Base-by-base conservation (phyloP, 2,888 invertebrate genomes). In the Coecobrya sp. region DNA sequence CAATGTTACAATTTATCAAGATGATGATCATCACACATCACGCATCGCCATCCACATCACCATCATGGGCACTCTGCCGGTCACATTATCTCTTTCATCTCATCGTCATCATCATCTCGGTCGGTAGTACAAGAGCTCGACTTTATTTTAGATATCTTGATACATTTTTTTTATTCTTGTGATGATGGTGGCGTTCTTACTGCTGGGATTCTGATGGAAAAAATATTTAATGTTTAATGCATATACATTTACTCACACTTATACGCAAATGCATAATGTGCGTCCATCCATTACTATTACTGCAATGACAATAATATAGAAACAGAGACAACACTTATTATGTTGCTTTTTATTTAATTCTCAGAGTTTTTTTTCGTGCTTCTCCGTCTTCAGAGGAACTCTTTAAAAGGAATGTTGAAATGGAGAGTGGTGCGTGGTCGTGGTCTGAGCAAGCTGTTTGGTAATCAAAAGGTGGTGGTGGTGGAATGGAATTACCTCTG, bases 361-460 rank as follows among this genome's bases (percentile, higher is more conserved):
- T 79, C 45, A 19, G 8, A n/a, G 30, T 1, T 36, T 30, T 45
- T 76, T 45, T 45, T 82, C n/a, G 30, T 11, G 30, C n/a, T 30
- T 82, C 62, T 30, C 0, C 7, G 7, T 55, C 62, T 10, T 59
- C 22, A 36, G 62, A 7, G 36, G 25, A 36, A 22, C 76, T 84
- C 85, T 85, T 55, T 45, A 84, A 90, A 90, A 90, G 85, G 85
- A 85, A 85, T 76, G 59, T 59, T 59, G 85, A 90, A 90, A 89
- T 73, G 25, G 70, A 90, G 70, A 90, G 76, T 90, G 59, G 45
- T 82, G 27, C 42, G 59, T 82, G 82, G 82, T 82, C 36, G 30
- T 59, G 36, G 59, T 82, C 36, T 7, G 27, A 16, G 10, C 25
- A 25, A 65, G 42, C 70, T 5, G 36, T 68, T 70, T 76, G n/a